A percentile compares a stretch with the other conserved stretches of the same genome.
These are phyloP conservation scores for Cetonia aurata DNA, from an alignment of 2,888 invertebrate genomes.

Conservation along the genomic window DNA sequence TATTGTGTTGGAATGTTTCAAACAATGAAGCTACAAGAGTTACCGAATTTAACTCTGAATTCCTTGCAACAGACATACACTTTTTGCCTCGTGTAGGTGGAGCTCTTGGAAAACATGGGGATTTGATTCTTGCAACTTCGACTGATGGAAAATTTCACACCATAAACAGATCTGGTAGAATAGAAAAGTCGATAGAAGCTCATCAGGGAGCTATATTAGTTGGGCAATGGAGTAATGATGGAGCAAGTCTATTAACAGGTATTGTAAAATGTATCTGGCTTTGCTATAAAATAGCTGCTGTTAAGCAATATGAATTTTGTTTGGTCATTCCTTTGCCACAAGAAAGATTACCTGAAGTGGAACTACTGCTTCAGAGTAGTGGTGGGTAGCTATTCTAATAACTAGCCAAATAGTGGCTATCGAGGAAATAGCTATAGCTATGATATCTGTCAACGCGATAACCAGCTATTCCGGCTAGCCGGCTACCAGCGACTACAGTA, in stretches of 20 bases:
- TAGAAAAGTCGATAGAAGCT: slow-evolving; percentile 93
- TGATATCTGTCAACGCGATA: too few species aligned
- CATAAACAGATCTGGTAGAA: slow-evolving; percentile 87
- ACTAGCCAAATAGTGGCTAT: too few species aligned
- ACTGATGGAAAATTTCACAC: slow-evolving; percentile 94
- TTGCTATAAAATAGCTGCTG: background rate
- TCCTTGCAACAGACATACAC: slow-evolving; percentile 92
- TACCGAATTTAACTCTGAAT: slow-evolving; percentile 83
- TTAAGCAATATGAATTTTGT: background rate
- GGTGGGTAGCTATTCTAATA: too few species aligned
- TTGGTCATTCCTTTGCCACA: too few species aligned
- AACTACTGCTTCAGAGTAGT: too few species aligned
- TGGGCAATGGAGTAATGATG: slow-evolving; percentile 95
- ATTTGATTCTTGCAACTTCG: slow-evolving; percentile 87
- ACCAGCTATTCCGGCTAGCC: too few species aligned
- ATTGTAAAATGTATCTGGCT: slow-evolving; percentile 45
- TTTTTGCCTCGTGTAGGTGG: slow-evolving; percentile 81
- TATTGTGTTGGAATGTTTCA: slow-evolving; percentile 90
- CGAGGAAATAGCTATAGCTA: too few species aligned
- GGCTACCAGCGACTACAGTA: too few species aligned
- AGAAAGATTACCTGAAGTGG: too few species aligned
- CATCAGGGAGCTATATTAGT: slow-evolving; percentile 92
- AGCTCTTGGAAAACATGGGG: slow-evolving; percentile 71
- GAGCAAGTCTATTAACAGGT: slow-evolving; percentile 93
- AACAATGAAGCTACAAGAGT: slow-evolving; percentile 82